phyloP scores from a whole-genome alignment of 2,113 vertebrate species.

The Aspiorhynchus laticeps region DNA sequence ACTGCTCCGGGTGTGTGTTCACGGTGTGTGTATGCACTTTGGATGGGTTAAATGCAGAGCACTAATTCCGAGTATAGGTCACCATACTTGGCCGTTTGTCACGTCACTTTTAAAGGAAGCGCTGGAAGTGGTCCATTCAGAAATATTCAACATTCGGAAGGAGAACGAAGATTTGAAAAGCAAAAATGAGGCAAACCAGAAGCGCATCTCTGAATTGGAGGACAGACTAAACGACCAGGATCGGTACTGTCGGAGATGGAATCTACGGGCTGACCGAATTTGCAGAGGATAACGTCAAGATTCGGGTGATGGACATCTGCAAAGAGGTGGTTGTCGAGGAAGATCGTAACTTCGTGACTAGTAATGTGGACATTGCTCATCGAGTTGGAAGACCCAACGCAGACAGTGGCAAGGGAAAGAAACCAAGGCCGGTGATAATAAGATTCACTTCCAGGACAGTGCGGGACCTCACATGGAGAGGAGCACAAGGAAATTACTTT shows the following conservation, averaged over 20 bases:
- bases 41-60: too few relatives aligned
- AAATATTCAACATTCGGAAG: neutral
- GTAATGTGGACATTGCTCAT: neutral
- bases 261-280: neutral
- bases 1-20: too few relatives aligned
- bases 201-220: neutral
- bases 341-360: neutral
- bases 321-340: neutral
- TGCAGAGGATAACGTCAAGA: neutral
- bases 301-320: neutral
- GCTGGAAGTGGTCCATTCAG: neutral
- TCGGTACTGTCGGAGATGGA: neutral
- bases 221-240: too few relatives aligned
- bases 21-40: too few relatives aligned
- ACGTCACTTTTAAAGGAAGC: conserved; percentile 1
- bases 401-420: too few relatives aligned
- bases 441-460: too few relatives aligned
- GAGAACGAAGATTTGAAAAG: neutral
- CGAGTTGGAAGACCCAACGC: too few relatives aligned
- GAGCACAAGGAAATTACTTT: neutral
- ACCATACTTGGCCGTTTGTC: too few relatives aligned
- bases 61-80: too few relatives aligned
- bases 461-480: neutral
- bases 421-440: neutral
- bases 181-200: neutral